These are phyloP conservation scores for Myotis brandtii DNA, from an alignment of 2,113 vertebrate genomes.

Conservation along the genomic window DNA sequence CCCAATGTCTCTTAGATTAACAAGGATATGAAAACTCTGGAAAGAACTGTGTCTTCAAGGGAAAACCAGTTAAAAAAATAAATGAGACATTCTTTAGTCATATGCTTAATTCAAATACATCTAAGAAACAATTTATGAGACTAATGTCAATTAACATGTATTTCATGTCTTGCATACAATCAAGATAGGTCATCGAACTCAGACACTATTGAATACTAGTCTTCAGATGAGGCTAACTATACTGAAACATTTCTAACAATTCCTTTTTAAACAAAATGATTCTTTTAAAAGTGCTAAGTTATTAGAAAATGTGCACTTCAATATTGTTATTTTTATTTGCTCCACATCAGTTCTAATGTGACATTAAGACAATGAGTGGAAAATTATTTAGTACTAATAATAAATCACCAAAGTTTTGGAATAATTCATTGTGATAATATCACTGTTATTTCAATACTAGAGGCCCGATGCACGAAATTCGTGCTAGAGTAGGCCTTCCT, in stretches of 20 bases:
- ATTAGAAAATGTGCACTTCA: slow-evolving; percentile 20
- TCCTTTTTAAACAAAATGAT: slow-evolving; percentile 49
- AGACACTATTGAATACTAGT: background rate
- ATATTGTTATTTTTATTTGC: background rate
- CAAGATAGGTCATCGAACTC: background rate
- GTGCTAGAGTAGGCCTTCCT: too few relatives aligned
- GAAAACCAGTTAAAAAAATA: background rate
- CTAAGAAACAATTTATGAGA: slow-evolving; percentile 36
- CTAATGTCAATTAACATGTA: background rate
- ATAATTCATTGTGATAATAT: slow-evolving; percentile 27
- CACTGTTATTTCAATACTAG: background rate
- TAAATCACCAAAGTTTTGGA: slow-evolving; percentile 26
- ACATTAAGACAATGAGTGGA: slow-evolving; percentile 23
- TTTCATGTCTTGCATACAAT: background rate
- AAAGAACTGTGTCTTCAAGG: slow-evolving; percentile 16
- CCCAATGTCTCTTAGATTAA: background rate
- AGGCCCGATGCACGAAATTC: too few relatives aligned
- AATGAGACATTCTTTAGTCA: slow-evolving; percentile 48
- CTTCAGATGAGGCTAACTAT: background rate
- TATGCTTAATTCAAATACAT: slow-evolving; percentile 48
- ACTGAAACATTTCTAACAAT: slow-evolving; percentile 30
- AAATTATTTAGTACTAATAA: slow-evolving; percentile 47
- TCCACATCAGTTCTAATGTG: slow-evolving; percentile 33
- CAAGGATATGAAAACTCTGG: slow-evolving; percentile 9
- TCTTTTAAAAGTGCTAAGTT: slow-evolving; percentile 23